Conservation (phyloP, 2,113 vertebrate species). For the Erythrocercus mccallii region DNA sequence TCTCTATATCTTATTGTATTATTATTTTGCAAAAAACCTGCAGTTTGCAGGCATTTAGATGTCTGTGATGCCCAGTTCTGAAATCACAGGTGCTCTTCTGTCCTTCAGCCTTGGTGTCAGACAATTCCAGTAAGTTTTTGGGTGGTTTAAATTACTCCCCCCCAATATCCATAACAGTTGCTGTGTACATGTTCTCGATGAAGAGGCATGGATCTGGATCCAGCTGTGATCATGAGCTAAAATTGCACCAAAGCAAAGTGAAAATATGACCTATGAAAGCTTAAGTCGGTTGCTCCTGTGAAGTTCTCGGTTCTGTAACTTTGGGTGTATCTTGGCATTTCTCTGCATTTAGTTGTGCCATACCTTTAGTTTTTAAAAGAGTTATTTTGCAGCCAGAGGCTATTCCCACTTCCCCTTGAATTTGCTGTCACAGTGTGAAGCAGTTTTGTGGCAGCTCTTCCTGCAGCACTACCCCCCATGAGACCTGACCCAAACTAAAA, state of each 20-base stretch:
- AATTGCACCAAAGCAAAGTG: not conserved
- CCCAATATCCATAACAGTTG: accelerated
- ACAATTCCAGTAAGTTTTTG: not conserved
- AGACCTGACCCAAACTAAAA: not conserved
- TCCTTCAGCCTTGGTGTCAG: not conserved
- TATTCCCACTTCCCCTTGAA: not conserved
- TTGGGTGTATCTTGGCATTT: not conserved
- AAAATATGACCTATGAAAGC: not conserved
- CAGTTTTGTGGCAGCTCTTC: not conserved
- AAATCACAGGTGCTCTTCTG: not conserved
- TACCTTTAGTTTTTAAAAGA: not conserved
- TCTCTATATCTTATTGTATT: not conserved
- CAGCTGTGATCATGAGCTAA: not conserved
- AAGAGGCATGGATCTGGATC: not conserved
- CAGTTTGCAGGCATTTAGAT: not conserved
- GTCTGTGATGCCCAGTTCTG: not conserved
- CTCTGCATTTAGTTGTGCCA: not conserved
- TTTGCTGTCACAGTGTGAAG: not conserved
- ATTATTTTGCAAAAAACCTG: not conserved
- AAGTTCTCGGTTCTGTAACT: not conserved
- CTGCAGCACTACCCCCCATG: accelerated
- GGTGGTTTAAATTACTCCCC: not conserved
- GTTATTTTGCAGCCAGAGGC: not conserved
- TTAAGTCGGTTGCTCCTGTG: accelerated
- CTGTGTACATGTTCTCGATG: accelerated